These are phyloP conservation scores for Smittia sp. DNA, from an alignment of 2,888 invertebrate species.

Conservation along the genomic window DNA sequence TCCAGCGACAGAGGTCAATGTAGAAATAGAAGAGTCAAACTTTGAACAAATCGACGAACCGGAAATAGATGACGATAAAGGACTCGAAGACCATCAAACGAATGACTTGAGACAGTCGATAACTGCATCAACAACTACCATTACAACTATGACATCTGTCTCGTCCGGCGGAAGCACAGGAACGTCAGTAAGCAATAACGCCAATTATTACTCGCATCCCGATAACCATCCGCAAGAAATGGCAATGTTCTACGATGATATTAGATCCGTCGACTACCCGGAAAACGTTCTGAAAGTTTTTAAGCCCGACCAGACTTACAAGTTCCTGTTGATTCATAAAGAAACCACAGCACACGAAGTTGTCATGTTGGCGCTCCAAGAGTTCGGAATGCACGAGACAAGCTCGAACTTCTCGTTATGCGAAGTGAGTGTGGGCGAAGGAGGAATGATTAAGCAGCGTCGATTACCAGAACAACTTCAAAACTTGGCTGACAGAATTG, in stretches of 20 bases:
- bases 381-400: constrained; percentile 92
- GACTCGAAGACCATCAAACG: not conserved
- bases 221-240: constrained; percentile 47
- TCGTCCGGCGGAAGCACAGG: constrained; percentile 15
- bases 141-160: constrained; percentile 32
- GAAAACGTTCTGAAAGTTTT: constrained; percentile 97
- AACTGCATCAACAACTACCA: constrained; percentile 41
- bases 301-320: constrained; percentile 95
- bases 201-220: constrained; percentile 35
- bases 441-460: constrained; percentile 93
- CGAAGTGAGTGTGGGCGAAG: constrained; percentile 94
- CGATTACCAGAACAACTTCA: constrained; percentile 91
- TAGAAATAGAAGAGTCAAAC: not conserved
- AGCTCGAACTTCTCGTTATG: constrained; percentile 93
- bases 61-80: not conserved
- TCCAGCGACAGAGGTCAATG: not conserved
- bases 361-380: constrained; percentile 93
- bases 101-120: constrained; percentile 26
- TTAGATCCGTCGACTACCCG: constrained; percentile 79
- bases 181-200: constrained; percentile 3
- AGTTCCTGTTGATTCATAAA: constrained; percentile 94
- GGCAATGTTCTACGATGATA: constrained; percentile 70
- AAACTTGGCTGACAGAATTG: constrained; percentile 94
- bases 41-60: constrained; percentile 6
- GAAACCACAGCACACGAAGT: constrained; percentile 87